Percentiles rank a stretch among this genome's conserved stretches.
These are phyloP conservation scores for Pollachius pollachius DNA, from an alignment of 2,113 vertebrate species.

Conservation along the genomic window DNA sequence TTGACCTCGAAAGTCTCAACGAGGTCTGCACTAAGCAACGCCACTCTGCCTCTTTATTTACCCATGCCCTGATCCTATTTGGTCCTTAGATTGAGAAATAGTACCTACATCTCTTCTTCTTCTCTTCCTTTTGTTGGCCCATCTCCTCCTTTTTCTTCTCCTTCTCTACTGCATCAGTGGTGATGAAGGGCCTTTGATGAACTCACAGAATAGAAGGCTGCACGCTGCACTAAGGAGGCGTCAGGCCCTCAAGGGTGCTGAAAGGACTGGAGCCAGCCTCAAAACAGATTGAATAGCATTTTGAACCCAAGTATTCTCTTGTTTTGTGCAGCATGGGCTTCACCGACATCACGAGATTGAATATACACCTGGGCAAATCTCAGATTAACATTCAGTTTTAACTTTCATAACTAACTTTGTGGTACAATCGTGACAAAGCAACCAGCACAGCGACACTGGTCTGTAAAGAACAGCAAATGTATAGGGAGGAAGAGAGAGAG, in stretches of 20 bases:
- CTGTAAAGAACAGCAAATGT: too few relatives aligned
- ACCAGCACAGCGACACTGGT: too few relatives aligned
- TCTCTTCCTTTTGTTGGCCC: constrained; percentile 9
- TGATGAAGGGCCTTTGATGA: constrained; percentile 76
- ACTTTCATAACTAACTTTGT: too few relatives aligned
- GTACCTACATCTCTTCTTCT: constrained; percentile 45
- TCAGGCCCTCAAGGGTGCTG: background rate
- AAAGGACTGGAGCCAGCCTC: background rate
- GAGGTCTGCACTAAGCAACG: constrained; percentile 63
- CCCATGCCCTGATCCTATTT: constrained; percentile 67
- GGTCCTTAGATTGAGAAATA: constrained; percentile 77
- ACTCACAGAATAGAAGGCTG: constrained; percentile 67
- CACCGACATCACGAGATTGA: too few relatives aligned
- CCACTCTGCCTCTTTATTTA: constrained; percentile 73
- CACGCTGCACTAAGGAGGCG: too few relatives aligned
- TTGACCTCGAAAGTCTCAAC: constrained; percentile 62
- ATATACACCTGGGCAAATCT: too few relatives aligned
- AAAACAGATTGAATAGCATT: background rate
- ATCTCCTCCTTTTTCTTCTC: constrained; percentile 32
- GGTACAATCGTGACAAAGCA: too few relatives aligned
- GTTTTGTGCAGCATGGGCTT: too few relatives aligned
- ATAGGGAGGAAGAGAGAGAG: too few relatives aligned
- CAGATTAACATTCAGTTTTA: too few relatives aligned
- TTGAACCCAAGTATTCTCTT: background rate
- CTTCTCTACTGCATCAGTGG: constrained; percentile 56